Conservation (phyloP, 2,888 invertebrate species). For the Psylliodes chrysocephalus region DNA sequence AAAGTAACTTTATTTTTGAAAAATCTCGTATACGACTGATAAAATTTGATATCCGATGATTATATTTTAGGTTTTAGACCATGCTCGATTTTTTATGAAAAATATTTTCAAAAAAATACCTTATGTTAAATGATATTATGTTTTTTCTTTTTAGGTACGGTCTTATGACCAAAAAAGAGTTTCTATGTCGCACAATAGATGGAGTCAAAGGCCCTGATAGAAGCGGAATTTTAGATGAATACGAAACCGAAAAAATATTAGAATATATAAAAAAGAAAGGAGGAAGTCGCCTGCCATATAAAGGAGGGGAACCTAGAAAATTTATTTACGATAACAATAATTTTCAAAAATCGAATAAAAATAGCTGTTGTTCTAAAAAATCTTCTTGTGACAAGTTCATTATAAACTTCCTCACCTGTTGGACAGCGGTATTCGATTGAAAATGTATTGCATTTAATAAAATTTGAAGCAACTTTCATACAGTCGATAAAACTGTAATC, state of each 20-base stretch:
- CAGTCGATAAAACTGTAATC: no score
- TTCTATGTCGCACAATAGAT: slow-evolving; percentile 62
- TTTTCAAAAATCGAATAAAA: slow-evolving; percentile 46
- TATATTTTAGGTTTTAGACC: no score
- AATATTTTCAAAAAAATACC: no score
- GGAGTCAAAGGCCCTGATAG: slow-evolving; percentile 63
- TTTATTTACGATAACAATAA: slow-evolving; percentile 50
- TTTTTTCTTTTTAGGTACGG: slow-evolving; percentile 71
- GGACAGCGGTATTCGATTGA: slow-evolving; percentile 62
- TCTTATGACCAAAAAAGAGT: slow-evolving; percentile 73
- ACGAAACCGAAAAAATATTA: slow-evolving; percentile 63
- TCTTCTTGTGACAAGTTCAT: slow-evolving; percentile 56
- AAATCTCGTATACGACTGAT: no score
- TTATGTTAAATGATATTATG: no score
- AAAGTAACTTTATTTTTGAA: no score
- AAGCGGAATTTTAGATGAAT: slow-evolving; percentile 67
- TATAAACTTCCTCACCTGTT: slow-evolving; percentile 60
- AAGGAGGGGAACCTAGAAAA: slow-evolving; percentile 54
- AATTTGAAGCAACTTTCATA: no score
- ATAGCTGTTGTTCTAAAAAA: slow-evolving; percentile 42
- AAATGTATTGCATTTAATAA: no score
- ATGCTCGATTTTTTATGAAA: no score
- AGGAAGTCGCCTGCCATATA: slow-evolving; percentile 56
- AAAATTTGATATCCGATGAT: no score
- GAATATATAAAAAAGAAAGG: slow-evolving; percentile 57